phyloP scores from a whole-genome alignment of 2,888 invertebrate genomes.

The Gari tellinella region DNA sequence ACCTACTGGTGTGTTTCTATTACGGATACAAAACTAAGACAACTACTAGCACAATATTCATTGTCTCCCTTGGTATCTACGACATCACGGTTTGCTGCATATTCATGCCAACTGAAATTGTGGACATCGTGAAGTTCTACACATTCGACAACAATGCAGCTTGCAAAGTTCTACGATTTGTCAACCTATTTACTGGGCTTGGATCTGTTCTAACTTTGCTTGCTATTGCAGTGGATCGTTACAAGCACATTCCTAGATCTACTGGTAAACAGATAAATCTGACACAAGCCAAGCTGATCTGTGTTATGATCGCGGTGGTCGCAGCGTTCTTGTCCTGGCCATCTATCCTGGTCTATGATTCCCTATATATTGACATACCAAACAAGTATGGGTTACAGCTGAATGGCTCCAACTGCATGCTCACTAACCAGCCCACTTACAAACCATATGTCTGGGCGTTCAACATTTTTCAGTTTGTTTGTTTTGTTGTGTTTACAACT shows the following conservation, averaged over 20 bases:
- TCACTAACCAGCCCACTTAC: slow-evolving; percentile 44
- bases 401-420: slow-evolving; percentile 68
- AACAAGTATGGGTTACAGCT: slow-evolving; percentile 34
- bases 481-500: slow-evolving; percentile 59
- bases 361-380: slow-evolving; percentile 54
- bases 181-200: slow-evolving; percentile 60
- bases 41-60: slow-evolving; percentile 66
- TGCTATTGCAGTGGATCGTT: slow-evolving; percentile 71
- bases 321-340: slow-evolving; percentile 63
- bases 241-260: slow-evolving; percentile 68
- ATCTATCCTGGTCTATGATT: slow-evolving; percentile 60
- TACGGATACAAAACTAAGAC: slow-evolving; percentile 63
- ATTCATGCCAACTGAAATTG: slow-evolving; percentile 72
- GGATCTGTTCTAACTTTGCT: slow-evolving; percentile 65
- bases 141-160: slow-evolving; percentile 62
- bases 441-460: slow-evolving; percentile 64
- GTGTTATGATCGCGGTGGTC: slow-evolving; percentile 20
- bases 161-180: slow-evolving; percentile 64
- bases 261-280: slow-evolving; percentile 61
- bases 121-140: slow-evolving; percentile 64
- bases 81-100: slow-evolving; percentile 65
- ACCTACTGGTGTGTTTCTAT: slow-evolving; percentile 64
- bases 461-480: slow-evolving; percentile 61
- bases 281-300: slow-evolving; percentile 50
- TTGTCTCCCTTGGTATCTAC: slow-evolving; percentile 65